Conservation (phyloP, 2,888 invertebrate species). For the Dolichopus griseipennis region DNA sequence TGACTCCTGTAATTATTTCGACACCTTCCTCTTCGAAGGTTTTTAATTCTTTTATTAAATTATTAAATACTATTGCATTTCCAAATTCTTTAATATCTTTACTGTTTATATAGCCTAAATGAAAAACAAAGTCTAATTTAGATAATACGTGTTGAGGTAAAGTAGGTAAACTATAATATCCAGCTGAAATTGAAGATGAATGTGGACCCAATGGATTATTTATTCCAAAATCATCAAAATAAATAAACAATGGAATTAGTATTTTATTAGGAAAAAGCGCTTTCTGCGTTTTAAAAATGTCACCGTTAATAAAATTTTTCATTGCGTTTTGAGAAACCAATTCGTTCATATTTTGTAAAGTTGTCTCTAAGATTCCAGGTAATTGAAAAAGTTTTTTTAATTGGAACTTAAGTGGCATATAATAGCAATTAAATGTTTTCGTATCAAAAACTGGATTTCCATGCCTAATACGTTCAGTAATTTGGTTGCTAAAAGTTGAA, state of each 20-base stretch:
- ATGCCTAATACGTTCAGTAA: not conserved
- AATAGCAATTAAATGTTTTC: not conserved
- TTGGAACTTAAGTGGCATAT: not conserved
- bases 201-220: slow-evolving; percentile 14
- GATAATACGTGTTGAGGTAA: slow-evolving; percentile 20
- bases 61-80: slow-evolving; percentile 16
- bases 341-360: slow-evolving; percentile 2
- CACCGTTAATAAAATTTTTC: slow-evolving; percentile 12
- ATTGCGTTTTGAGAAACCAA: not conserved
- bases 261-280: not conserved
- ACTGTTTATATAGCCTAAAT: slow-evolving; percentile 17
- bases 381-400: slow-evolving; percentile 9
- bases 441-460: not conserved
- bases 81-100: slow-evolving; percentile 20
- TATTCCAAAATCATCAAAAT: slow-evolving; percentile 16
- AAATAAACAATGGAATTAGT: slow-evolving; percentile 12
- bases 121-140: slow-evolving; percentile 20
- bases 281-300: slow-evolving; percentile 11
- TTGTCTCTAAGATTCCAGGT: slow-evolving; percentile 2
- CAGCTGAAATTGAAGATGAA: not conserved
- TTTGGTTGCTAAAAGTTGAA: not conserved
- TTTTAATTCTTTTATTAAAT: slow-evolving; percentile 18
- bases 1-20: not conserved
- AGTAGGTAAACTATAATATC: slow-evolving; percentile 19
- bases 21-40: slow-evolving; percentile 17